Evolutionary conservation across 2,113 vertebrate species (phyloP), one percentile per base, ranked within the genome.

Genomic region (Sialia sialis): DNA sequence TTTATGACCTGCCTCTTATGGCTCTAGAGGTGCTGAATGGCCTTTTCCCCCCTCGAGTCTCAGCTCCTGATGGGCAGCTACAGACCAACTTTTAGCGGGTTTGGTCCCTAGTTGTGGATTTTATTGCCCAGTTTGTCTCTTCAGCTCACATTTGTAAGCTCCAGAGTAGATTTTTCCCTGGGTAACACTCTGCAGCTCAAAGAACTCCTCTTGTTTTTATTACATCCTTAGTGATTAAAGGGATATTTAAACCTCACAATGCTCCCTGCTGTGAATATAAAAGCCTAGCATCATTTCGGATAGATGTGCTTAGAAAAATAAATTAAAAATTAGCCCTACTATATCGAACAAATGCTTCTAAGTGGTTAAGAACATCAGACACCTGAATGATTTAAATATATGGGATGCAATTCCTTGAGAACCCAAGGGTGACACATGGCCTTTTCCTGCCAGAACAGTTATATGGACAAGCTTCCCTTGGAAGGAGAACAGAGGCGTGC

Each of bases 181-280:
- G 95, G 92, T 97, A 94, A 97, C 96, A 97, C 96, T 96, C 95
- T 72, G 76, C 87, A 95, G 94, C 96, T 97, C 96, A 97, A 97
- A 97, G 96, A 95, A 94, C 87, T 90, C 80, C 94, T 59, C 93
- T 94, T 92, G 95, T 60, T 97, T 97, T 97, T 97, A 97, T 97
- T 97, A 97, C 96, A 96, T 97, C 96, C 96, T 96, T 96, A 86
- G 94, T 97, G 95, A 96, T 97, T 97, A 97, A 97, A 97, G 96
- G 95, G 93, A 94, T 94, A 97, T 97, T 96, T 95, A 96, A 97
- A 92, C 87, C 95, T 86, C 92, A 84, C 79, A 60, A 10, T 78
- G 90, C 63, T 95, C 91, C 96, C 96, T 75, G 96, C 96, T 91
- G 95, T 96, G 96, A 96, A 95, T 97, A 95, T 95, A 97, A 97